A percentile compares a stretch with the other conserved stretches of the same genome.
Evolutionary conservation across 2,888 invertebrate genomes (phyloP).

Genomic region (Nymphalis urticae): DNA sequence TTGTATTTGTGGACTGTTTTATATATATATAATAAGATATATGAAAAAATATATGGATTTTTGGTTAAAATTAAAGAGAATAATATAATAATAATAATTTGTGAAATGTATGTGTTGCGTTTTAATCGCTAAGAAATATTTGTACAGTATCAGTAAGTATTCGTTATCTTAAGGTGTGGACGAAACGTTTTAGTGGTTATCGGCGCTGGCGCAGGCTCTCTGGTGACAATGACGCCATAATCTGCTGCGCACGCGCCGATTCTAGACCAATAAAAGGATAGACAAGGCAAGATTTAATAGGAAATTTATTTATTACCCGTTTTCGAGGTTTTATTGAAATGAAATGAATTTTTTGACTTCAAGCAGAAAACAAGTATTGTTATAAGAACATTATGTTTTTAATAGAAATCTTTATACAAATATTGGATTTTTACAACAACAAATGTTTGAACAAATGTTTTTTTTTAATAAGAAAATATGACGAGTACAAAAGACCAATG

Average conservation of each 20-base stretch:
- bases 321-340: not conserved
- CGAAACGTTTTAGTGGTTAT: conserved; percentile 68
- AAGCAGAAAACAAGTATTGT: no score
- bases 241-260: conserved; percentile 65
- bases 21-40: no score
- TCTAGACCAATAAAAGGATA: conserved; percentile 24
- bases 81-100: no score
- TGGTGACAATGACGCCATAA: conserved; percentile 54
- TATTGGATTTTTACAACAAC: no score
- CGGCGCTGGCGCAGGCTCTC: conserved; percentile 47
- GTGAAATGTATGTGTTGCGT: not conserved
- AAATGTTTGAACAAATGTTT: no score
- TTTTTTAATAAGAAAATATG: no score
- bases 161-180: conserved; percentile 41
- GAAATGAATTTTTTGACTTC: not conserved
- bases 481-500: no score
- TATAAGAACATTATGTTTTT: no score
- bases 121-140: conserved; percentile 10
- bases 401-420: no score
- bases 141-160: conserved; percentile 9
- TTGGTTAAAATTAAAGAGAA: no score
- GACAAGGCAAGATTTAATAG: not conserved
- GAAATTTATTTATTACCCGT: not conserved
- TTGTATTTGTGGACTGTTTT: no score
- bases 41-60: no score